Conservation (phyloP, 2,888 invertebrate species). For the Philopedon plagiatum region DNA sequence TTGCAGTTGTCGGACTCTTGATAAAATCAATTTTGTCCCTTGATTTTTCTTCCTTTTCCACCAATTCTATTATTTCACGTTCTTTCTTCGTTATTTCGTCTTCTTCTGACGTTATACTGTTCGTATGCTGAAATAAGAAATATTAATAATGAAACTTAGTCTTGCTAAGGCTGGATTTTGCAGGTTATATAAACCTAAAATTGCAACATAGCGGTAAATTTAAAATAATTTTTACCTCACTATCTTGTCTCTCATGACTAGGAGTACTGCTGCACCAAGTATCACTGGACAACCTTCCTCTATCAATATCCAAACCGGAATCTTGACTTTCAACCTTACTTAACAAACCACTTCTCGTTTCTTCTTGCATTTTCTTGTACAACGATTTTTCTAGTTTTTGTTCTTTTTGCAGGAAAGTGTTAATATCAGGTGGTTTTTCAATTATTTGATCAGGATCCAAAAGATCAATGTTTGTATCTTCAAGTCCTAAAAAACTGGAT, state of each 20-base stretch:
- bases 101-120: slow-evolving; percentile 84
- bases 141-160: too few species aligned
- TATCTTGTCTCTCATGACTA: slow-evolving; percentile 83
- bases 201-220: neutral
- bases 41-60: slow-evolving; percentile 76
- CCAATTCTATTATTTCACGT: slow-evolving; percentile 76
- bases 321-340: slow-evolving; percentile 77
- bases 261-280: slow-evolving; percentile 72
- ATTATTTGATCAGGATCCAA: slow-evolving; percentile 75
- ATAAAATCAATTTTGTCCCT: slow-evolving; percentile 65
- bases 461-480: slow-evolving; percentile 80
- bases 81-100: slow-evolving; percentile 80
- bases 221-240: slow-evolving; percentile 66
- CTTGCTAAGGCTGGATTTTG: too few species aligned
- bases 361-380: slow-evolving; percentile 73
- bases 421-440: slow-evolving; percentile 83
- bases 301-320: slow-evolving; percentile 83
- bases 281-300: slow-evolving; percentile 71
- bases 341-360: slow-evolving; percentile 60
- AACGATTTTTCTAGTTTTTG: slow-evolving; percentile 83
- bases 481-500: slow-evolving; percentile 88
- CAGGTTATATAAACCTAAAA: slow-evolving; percentile 26
- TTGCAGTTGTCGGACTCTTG: slow-evolving; percentile 31
- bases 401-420: slow-evolving; percentile 84
- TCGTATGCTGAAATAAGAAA: slow-evolving; percentile 69